phyloP scores from a whole-genome alignment of 2,888 invertebrate genomes.

The Eupithecia insigniata region DNA sequence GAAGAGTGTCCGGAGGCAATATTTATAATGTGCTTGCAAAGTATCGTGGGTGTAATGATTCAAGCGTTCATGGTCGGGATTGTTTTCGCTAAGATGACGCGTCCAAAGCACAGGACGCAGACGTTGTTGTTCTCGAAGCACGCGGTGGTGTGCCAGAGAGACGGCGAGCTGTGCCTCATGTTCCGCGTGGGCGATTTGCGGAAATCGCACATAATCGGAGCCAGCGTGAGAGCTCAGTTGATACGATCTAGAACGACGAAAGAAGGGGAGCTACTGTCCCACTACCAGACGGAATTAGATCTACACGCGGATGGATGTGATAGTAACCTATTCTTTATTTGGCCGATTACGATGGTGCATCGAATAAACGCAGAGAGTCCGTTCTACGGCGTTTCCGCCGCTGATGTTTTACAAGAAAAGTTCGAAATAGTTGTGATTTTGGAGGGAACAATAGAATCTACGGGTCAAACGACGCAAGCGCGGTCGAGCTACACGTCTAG shows the following conservation, averaged over 20 bases:
- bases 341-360: constrained; percentile 96
- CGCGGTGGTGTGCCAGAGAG: constrained; percentile 93
- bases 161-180: constrained; percentile 92
- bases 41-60: constrained; percentile 93
- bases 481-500: constrained; percentile 90
- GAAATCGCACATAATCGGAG: constrained; percentile 95
- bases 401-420: constrained; percentile 91
- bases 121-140: constrained; percentile 94
- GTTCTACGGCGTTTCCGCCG: constrained; percentile 92
- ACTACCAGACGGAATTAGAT: constrained; percentile 91
- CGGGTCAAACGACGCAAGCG: constrained; percentile 89
- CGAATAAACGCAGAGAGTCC: constrained; percentile 92
- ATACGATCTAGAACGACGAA: constrained; percentile 92
- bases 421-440: constrained; percentile 93
- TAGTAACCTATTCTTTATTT: constrained; percentile 94
- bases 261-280: constrained; percentile 92
- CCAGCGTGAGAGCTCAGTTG: constrained; percentile 92
- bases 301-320: constrained; percentile 90
- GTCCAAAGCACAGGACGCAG: constrained; percentile 95
- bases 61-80: constrained; percentile 92
- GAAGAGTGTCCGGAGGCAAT: constrained; percentile 96
- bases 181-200: constrained; percentile 96
- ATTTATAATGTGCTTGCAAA: constrained; percentile 94
- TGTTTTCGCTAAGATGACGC: constrained; percentile 95
- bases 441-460: constrained; percentile 93